Percentiles rank a stretch among this genome's conserved stretches.
phyloP scores from a whole-genome alignment of 2,888 invertebrate genomes.

The Polymixis flavicincta region DNA sequence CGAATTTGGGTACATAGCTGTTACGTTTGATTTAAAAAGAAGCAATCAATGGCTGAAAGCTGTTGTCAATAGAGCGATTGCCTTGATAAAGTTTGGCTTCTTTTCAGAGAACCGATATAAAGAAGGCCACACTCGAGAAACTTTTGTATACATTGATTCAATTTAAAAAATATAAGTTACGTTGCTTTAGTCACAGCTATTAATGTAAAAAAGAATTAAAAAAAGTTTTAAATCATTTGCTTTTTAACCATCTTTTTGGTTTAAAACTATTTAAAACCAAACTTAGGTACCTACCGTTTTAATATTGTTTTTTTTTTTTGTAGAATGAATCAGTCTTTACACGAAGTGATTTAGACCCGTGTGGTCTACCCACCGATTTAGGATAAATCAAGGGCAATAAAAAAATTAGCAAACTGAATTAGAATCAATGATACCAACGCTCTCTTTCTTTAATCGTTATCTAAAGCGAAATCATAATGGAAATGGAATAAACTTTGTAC shows the following conservation, averaged over 20 bases:
- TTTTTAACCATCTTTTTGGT: too few species aligned
- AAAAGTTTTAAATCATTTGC: too few species aligned
- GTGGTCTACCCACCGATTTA: too few species aligned
- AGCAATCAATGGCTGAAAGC: background rate
- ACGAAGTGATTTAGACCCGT: too few species aligned
- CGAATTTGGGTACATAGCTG: background rate
- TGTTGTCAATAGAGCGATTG: background rate
- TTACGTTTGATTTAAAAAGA: background rate
- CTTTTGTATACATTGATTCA: background rate
- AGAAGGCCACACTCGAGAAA: background rate
- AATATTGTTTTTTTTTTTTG: too few species aligned
- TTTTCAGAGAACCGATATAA: background rate
- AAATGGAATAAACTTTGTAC: background rate
- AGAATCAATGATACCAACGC: background rate
- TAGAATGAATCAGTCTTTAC: too few species aligned
- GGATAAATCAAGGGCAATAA: too few species aligned
- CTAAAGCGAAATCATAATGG: background rate
- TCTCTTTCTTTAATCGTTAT: background rate
- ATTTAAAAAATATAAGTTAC: background rate
- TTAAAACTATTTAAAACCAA: too few species aligned
- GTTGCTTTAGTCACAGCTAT: background rate
- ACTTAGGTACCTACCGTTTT: too few species aligned
- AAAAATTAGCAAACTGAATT: too few species aligned
- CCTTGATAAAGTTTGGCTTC: slow-evolving; percentile 19
- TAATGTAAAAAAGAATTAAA: too few species aligned